phyloP scores from a whole-genome alignment of 2,797 vertebrate genomes.

The Enteromius argenteus region DNA sequence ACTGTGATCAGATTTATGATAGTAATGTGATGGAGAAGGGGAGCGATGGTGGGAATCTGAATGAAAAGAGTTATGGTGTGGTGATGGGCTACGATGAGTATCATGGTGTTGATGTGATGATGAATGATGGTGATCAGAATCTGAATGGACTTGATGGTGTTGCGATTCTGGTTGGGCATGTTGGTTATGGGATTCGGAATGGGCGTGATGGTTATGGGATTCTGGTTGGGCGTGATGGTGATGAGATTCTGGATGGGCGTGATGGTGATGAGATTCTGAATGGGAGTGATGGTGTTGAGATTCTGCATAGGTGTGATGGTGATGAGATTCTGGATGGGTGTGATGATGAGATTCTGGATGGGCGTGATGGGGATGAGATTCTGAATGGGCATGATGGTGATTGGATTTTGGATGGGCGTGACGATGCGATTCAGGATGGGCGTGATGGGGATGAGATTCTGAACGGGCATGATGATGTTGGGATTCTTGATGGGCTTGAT shows the following conservation, averaged over 20 bases:
- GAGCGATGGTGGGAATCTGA: constrained; percentile 39
- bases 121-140: neutral
- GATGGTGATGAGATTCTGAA: neutral
- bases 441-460: constrained; percentile 35
- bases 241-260: neutral
- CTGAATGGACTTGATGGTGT: constrained; percentile 14
- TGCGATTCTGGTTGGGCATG: neutral
- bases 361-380: neutral
- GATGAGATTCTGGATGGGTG: neutral
- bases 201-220: neutral
- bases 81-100: constrained; percentile 29
- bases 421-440: constrained; percentile 18
- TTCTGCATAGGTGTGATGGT: neutral
- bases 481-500: neutral
- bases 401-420: neutral
- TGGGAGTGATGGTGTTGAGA: neutral
- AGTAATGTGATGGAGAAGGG: constrained; percentile 41
- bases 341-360: neutral
- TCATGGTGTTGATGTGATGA: constrained; percentile 24
- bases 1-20: constrained; percentile 39
- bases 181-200: neutral
- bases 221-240: neutral
- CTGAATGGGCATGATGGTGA: neutral
- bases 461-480: constrained; percentile 31
- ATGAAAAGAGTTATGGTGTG: constrained; percentile 36